phyloP scores from a whole-genome alignment of 1,140 invertebrate species.

The Pogonomyrmex barbatus region DNA sequence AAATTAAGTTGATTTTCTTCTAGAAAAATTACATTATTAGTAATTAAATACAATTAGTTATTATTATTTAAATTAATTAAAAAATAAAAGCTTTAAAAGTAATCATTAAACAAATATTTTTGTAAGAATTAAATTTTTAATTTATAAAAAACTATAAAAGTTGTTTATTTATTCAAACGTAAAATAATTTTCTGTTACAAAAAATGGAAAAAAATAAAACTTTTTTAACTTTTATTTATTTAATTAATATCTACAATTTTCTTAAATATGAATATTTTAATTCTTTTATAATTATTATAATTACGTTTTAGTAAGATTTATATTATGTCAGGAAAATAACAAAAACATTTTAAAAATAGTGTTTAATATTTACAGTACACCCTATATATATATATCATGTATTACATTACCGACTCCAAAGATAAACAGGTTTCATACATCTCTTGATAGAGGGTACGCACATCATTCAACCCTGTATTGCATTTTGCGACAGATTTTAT shows the following conservation, averaged over 20 bases:
- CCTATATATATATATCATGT: conserved; percentile 21
- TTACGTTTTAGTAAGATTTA: not conserved
- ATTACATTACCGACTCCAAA: conserved; percentile 57
- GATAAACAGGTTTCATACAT: conserved; percentile 48
- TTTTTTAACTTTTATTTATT: not conserved
- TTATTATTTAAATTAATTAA: no score
- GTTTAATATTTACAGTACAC: conserved; percentile 8
- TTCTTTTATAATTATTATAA: not conserved
- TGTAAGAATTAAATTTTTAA: not conserved
- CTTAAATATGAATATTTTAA: not conserved
- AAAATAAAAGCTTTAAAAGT: no score
- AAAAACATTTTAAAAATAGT: not conserved
- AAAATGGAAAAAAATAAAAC: not conserved
- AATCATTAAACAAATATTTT: not conserved
- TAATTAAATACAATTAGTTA: no score
- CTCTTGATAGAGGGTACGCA: conserved; percentile 46
- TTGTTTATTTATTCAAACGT: not conserved
- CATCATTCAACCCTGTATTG: not conserved
- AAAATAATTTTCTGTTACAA: not conserved
- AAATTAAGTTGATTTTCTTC: no score
- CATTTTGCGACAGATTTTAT: not conserved
- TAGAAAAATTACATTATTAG: no score
- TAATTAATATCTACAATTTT: conserved; percentile 10
- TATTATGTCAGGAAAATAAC: not conserved
- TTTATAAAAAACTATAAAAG: not conserved